Percentiles rank a stretch among this genome's conserved stretches.
These are phyloP conservation scores for Passer domesticus DNA, from an alignment of 2,113 vertebrate species.

Conservation along the genomic window DNA sequence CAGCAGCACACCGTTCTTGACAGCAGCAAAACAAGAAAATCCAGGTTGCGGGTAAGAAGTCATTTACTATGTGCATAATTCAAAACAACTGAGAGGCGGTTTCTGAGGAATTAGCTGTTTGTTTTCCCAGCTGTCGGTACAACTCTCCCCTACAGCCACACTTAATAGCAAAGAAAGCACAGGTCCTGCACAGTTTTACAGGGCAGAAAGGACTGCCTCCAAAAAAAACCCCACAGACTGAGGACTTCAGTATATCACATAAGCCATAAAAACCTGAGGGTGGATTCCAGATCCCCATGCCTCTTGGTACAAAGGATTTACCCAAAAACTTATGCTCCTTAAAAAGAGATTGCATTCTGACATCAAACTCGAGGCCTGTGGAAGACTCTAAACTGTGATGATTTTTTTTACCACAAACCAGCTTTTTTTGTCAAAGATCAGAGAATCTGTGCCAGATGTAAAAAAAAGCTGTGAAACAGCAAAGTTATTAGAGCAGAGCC, in stretches of 20 bases:
- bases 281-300: background rate
- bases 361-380: background rate
- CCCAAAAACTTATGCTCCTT: background rate
- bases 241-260: background rate
- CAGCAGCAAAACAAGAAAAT: background rate
- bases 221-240: background rate
- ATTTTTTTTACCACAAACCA: conserved; percentile 19
- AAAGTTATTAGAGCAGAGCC: background rate
- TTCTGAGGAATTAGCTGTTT: background rate
- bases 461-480: background rate
- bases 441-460: background rate
- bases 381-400: background rate
- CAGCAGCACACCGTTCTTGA: conserved; percentile 92
- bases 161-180: background rate
- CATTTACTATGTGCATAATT: background rate
- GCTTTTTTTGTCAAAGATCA: conserved; percentile 1
- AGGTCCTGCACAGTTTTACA: background rate
- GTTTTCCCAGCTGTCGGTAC: background rate
- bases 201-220: background rate
- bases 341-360: background rate
- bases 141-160: background rate
- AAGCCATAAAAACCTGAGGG: background rate
- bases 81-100: background rate
- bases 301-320: background rate
- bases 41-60: background rate